These are phyloP conservation scores for Ramphastos sulfuratus DNA, from an alignment of 2,113 vertebrate genomes.

Conservation along the genomic window DNA sequence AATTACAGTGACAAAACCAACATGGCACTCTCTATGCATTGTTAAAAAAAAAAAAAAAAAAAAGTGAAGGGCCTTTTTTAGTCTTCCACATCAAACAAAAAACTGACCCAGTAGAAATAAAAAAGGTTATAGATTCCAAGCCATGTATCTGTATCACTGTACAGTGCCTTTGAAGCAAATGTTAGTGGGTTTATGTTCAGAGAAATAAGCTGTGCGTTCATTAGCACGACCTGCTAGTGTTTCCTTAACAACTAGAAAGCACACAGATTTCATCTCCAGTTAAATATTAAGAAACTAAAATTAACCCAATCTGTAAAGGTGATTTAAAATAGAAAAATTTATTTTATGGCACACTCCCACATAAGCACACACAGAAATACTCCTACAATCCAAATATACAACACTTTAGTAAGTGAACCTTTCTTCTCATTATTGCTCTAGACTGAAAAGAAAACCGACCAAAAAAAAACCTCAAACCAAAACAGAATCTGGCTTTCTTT, in stretches of 20 bases:
- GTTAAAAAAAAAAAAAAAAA: neutral
- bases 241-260: conserved; percentile 27
- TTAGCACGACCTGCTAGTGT: neutral
- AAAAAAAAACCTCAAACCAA: neutral
- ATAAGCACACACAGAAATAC: neutral
- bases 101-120: neutral
- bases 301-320: neutral
- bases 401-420: neutral
- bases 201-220: neutral
- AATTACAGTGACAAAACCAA: neutral
- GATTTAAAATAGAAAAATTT: neutral
- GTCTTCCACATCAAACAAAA: neutral
- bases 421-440: neutral
- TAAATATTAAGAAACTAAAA: conserved; percentile 13
- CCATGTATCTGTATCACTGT: neutral
- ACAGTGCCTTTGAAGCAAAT: neutral
- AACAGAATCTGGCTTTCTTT: neutral
- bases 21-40: neutral
- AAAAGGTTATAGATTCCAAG: neutral
- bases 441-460: neutral
- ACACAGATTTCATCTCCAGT: neutral
- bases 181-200: neutral
- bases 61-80: neutral
- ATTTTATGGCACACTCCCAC: neutral
- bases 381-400: neutral